Conservation (phyloP, 2,113 vertebrate species). For the Eurystomus gularis region DNA sequence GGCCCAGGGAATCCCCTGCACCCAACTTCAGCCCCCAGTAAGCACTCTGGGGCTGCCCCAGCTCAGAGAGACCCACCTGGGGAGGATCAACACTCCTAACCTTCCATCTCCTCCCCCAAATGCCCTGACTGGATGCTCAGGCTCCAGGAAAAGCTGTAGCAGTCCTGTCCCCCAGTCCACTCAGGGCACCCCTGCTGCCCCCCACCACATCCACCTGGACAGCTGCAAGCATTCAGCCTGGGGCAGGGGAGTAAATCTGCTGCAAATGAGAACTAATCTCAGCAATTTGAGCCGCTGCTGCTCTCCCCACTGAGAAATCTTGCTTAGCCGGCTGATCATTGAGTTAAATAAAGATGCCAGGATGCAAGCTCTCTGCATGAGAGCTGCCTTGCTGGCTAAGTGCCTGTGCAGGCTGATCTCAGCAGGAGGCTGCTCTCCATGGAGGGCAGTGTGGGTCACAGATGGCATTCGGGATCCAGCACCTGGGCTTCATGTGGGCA, state of each 20-base stretch:
- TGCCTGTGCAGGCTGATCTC: background rate
- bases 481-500: accelerated
- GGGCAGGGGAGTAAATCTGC: background rate
- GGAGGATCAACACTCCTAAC: background rate
- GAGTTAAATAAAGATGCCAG: background rate
- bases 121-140: accelerated
- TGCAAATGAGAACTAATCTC: background rate
- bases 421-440: background rate
- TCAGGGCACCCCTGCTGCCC: background rate
- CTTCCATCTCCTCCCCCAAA: background rate
- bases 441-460: accelerated
- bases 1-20: background rate
- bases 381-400: background rate
- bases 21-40: background rate
- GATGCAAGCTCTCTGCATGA: background rate
- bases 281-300: background rate
- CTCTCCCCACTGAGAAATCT: background rate
- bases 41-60: background rate
- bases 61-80: background rate
- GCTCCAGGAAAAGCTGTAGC: background rate
- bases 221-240: background rate
- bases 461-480: background rate
- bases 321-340: background rate
- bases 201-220: accelerated
- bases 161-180: background rate